Evolutionary conservation across 2,888 invertebrate genomes (phyloP).

Genomic region (Agonopterix heracliana): DNA sequence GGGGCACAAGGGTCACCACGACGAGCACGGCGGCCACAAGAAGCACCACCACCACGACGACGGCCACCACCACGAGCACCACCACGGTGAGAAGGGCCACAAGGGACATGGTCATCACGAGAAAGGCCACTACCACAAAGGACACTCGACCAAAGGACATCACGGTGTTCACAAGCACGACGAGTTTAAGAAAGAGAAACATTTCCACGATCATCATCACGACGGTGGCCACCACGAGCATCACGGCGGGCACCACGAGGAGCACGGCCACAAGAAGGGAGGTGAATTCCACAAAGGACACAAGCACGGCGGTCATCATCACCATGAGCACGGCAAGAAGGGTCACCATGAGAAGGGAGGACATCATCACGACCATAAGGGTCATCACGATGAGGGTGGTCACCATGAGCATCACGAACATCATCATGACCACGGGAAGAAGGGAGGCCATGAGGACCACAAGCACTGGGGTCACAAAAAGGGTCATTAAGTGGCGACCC

Average conservation of each 20-base stretch:
- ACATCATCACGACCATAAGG: conserved; percentile 86
- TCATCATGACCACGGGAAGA: conserved; percentile 85
- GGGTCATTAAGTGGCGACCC: conserved; percentile 47
- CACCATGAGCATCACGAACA: conserved; percentile 87
- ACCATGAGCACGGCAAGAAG: conserved; percentile 88
- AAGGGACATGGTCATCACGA: conserved; percentile 75
- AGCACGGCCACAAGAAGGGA: conserved; percentile 88
- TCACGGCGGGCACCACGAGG: conserved; percentile 86
- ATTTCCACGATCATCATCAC: conserved; percentile 90
- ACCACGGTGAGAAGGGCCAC: conserved; percentile 80
- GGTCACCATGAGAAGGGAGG: conserved; percentile 88
- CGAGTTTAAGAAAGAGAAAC: conserved; percentile 90
- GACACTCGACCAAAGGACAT: conserved; percentile 90
- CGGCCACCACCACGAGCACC: conserved; percentile 79
- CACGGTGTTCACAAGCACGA: conserved; percentile 90
- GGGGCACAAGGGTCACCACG: conserved; percentile 77
- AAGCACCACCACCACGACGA: conserved; percentile 81
- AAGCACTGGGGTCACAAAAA: conserved; percentile 86
- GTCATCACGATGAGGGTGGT: conserved; percentile 86
- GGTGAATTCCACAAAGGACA: conserved; percentile 87
- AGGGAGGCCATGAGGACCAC: conserved; percentile 87
- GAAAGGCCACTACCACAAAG: conserved; percentile 85
- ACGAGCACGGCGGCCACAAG: conserved; percentile 80
- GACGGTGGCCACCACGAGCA: conserved; percentile 87
- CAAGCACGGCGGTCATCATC: conserved; percentile 85